Base-by-base conservation (phyloP, 2,888 invertebrate species). In the Andrena flavipes region DNA sequence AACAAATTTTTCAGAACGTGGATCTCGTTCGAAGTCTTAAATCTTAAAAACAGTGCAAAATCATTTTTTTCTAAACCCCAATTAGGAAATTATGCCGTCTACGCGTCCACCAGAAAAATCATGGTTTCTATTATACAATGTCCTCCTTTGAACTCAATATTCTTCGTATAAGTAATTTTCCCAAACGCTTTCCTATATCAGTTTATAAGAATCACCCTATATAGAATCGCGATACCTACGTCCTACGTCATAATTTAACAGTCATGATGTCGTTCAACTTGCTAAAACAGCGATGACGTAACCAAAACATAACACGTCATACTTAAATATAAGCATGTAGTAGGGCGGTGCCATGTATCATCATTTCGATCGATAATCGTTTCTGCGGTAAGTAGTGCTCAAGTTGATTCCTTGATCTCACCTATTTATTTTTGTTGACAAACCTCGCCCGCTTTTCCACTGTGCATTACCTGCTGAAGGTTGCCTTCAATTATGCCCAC, bases 251-350 rank as follows among this genome's bases (percentile, higher is more conserved):
- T 30, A 48, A 48, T 62, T 4, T 48, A 33, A 5, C 20, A 65
- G 4, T 7, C 13, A 10, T 62, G 67, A 48, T 48, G 33, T 23
- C 33, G 16, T 59, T 67, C n/a, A 6, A 29, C 4, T 56, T 16
- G 8, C 20, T 13, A 29, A 42, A 72, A 69, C 67, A 73, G n/a
- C 29, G 63, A 75, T 84, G 84, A 87, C 75, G 80, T 59, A 87
- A 76, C 63, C 65, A 35, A 59, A 78, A 49, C 56, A 56, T 20
- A 42, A 51, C 35, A 69, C 56, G 84, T 87, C 87, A 87, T 54
- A 65, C 54, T 79, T 77, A 87, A 87, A 81, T 87, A 85, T 85
- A 87, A 83, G 59, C 76, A 75, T 85, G 81, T 77, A 64, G 76
- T 69, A 77, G 80, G 85, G 76, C 80, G 80, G 82, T 80, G 80